Evolutionary conservation across 2,888 invertebrate species (phyloP), one percentile per base, ranked within the genome.

Genomic region (Phymatocera aterrima): DNA sequence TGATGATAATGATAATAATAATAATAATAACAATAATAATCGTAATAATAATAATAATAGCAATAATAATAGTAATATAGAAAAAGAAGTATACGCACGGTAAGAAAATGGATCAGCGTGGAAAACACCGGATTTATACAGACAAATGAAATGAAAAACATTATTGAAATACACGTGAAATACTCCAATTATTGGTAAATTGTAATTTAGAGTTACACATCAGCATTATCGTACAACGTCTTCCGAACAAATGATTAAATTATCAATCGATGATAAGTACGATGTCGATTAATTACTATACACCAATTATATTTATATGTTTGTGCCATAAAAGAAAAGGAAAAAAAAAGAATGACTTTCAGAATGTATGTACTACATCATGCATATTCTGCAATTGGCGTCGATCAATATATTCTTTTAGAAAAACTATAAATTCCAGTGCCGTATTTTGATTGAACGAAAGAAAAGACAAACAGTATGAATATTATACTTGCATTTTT

Each of bases 291-390:
- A n/a, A n/a, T 18, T n/a, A 51, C 18, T 5, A 1, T 51, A 37
- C 21, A 12, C 37, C 34, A 37, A 37, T 37, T 37, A 40, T 15
- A 64, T 21, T 1, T 37, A 64, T 64, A 64, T n/a, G n/a, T 37
- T 64, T 64, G 64, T 64, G 64, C 64, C 64, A 64, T 64, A 37
- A 64, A 61, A 64, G n/a, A n/a, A n/a, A n/a, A n/a, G n/a, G n/a
- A n/a, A n/a, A n/a, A n/a, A n/a, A n/a, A n/a, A n/a, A n/a, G 8
- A 61, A 64, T 64, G 34, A 64, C 37, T 18, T 64, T 34, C 10
- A 64, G 37, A n/a, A 64, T 18, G 15, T 18, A 37, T 64, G n/a
- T n/a, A n/a, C n/a, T n/a, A n/a, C n/a, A n/a, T n/a, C n/a, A n/a
- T n/a, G n/a, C 37, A 15, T 61, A 61, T 37, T 61, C 34, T 61